Conservation (phyloP, 2,888 invertebrate genomes). For the Agrochola lota region DNA sequence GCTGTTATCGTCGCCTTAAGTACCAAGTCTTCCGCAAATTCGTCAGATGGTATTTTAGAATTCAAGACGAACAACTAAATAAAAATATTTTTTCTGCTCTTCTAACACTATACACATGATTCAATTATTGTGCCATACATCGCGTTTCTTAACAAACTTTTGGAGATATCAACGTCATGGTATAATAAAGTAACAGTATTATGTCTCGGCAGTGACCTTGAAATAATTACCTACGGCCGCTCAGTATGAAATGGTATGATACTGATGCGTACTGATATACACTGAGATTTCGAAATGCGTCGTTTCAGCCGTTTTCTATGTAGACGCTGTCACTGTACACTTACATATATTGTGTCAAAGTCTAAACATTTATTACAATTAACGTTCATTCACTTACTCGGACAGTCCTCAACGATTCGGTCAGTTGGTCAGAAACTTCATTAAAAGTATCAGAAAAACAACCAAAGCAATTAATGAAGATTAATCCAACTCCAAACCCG, state of each 20-base stretch:
- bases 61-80: background rate
- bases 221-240: too few relatives aligned
- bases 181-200: too few relatives aligned
- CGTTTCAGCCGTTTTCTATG: too few relatives aligned
- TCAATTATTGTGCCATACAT: background rate
- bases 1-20: too few relatives aligned
- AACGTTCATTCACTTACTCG: background rate
- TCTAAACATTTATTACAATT: slow-evolving; percentile 26
- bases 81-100: background rate
- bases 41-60: background rate
- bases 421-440: background rate
- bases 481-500: slow-evolving; percentile 8
- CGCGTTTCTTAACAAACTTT: slow-evolving; percentile 1
- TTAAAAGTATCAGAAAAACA: background rate
- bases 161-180: background rate
- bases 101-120: background rate
- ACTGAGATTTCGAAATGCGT: too few relatives aligned
- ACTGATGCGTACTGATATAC: too few relatives aligned
- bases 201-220: too few relatives aligned
- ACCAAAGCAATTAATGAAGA: background rate
- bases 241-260: too few relatives aligned
- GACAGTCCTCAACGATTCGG: background rate
- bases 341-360: background rate
- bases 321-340: too few relatives aligned
- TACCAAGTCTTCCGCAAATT: background rate